Percentiles rank a stretch among this genome's conserved stretches.
Evolutionary conservation across 2,113 vertebrate genomes (phyloP).

Genomic region (Ochotona curzoniae): DNA sequence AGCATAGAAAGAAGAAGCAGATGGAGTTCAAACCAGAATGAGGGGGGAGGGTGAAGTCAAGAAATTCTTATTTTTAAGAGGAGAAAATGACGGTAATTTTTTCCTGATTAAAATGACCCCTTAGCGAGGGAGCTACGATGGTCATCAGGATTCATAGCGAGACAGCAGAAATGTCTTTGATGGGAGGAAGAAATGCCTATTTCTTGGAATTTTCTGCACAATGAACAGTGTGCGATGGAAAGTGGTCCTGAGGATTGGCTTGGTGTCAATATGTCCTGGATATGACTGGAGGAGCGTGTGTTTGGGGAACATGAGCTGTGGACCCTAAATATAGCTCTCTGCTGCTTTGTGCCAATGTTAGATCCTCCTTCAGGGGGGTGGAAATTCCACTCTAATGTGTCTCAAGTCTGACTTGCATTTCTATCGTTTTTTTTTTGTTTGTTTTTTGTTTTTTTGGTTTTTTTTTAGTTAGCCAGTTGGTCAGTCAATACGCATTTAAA

Average conservation of each 20-base stretch:
- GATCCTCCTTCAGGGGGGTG: neutral
- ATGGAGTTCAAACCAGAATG: neutral
- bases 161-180: neutral
- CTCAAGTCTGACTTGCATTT: neutral
- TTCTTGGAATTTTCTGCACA: neutral
- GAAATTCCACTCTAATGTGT: neutral
- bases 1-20: neutral
- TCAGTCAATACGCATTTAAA: neutral
- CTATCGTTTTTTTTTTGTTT: neutral
- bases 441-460: too few species aligned
- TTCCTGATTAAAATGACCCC: neutral
- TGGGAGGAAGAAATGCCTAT: neutral
- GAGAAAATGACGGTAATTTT: neutral
- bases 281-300: neutral
- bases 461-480: neutral
- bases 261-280: neutral
- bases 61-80: conserved; percentile 55
- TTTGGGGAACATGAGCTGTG: too few species aligned
- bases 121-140: too few species aligned
- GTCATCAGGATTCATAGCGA: neutral
- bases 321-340: neutral
- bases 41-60: neutral
- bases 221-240: neutral
- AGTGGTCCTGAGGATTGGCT: neutral
- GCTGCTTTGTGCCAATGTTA: neutral